Conservation (phyloP, 2,888 invertebrate species). For the Heliconius charithonia region DNA sequence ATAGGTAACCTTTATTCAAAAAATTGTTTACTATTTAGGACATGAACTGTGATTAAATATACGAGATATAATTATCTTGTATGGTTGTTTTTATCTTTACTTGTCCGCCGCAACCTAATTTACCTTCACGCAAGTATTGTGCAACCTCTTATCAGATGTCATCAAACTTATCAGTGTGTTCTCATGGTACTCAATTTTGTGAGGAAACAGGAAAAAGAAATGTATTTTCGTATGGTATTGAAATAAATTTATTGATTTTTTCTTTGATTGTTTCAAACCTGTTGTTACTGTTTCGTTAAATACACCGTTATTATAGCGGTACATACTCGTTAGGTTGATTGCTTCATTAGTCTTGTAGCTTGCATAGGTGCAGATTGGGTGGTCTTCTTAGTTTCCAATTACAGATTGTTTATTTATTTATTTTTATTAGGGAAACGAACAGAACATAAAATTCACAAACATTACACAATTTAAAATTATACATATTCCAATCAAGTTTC, state of each 20-base stretch:
- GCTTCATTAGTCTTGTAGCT: neutral
- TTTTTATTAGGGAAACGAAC: too few species aligned
- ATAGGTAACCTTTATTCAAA: neutral
- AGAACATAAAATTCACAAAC: too few species aligned
- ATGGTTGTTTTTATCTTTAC: neutral
- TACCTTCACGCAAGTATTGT: slow-evolving; percentile 11
- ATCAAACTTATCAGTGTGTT: slow-evolving; percentile 17
- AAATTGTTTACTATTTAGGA: slow-evolving; percentile 3
- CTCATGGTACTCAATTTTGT: neutral
- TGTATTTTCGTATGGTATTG: neutral
- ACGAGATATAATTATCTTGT: slow-evolving; percentile 7
- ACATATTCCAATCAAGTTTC: too few species aligned
- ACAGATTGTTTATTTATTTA: too few species aligned
- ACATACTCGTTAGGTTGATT: neutral
- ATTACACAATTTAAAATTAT: too few species aligned
- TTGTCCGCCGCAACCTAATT: slow-evolving; percentile 9
- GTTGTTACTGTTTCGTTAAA: neutral
- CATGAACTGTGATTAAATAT: slow-evolving; percentile 16
- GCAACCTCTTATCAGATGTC: slow-evolving; percentile 25
- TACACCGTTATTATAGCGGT: slow-evolving; percentile 2
- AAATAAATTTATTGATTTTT: neutral
- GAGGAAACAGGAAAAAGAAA: neutral
- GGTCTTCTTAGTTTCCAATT: neutral
- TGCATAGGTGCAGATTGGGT: too few species aligned
- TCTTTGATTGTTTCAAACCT: neutral